phyloP scores from a whole-genome alignment of 2,888 invertebrate species.

The Ectemnius continuus region DNA sequence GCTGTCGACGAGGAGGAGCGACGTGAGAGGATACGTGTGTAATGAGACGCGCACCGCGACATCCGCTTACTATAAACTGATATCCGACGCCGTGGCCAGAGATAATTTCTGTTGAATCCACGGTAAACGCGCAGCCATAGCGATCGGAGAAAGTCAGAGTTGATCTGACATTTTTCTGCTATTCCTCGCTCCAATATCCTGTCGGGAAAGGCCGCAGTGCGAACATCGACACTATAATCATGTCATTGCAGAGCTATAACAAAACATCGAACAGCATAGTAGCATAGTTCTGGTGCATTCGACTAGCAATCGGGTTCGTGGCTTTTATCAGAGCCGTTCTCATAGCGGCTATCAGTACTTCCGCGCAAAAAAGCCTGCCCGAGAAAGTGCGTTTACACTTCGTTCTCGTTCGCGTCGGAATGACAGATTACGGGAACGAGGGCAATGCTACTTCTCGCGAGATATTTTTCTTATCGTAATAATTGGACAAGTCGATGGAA shows the following conservation, averaged over 20 bases:
- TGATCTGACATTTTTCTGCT: background rate
- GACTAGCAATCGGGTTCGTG: conserved; percentile 7
- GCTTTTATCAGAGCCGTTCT: conserved; percentile 40
- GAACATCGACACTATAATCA: too few species aligned
- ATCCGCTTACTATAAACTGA: too few species aligned
- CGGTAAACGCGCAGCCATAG: background rate
- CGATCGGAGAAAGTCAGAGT: conserved; percentile 4
- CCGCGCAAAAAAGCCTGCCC: conserved; percentile 37
- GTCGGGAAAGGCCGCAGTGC: too few species aligned
- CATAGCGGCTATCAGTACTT: conserved; percentile 53
- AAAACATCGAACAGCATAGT: background rate
- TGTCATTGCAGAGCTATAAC: too few species aligned
- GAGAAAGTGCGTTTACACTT: conserved; percentile 55
- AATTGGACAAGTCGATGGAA: conserved; percentile 36
- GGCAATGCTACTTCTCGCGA: conserved; percentile 42
- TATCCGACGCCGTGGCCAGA: background rate
- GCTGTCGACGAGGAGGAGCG: too few species aligned
- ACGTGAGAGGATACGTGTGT: background rate
- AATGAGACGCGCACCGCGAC: conserved; percentile 2
- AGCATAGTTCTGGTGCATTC: background rate
- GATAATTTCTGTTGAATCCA: conserved; percentile 2
- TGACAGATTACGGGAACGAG: conserved; percentile 57
- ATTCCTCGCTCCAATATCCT: too few species aligned
- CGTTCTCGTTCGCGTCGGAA: conserved; percentile 51
- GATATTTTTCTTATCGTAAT: conserved; percentile 56